phyloP scores from a whole-genome alignment of 2,888 invertebrate species.

The Aphrophora alni region DNA sequence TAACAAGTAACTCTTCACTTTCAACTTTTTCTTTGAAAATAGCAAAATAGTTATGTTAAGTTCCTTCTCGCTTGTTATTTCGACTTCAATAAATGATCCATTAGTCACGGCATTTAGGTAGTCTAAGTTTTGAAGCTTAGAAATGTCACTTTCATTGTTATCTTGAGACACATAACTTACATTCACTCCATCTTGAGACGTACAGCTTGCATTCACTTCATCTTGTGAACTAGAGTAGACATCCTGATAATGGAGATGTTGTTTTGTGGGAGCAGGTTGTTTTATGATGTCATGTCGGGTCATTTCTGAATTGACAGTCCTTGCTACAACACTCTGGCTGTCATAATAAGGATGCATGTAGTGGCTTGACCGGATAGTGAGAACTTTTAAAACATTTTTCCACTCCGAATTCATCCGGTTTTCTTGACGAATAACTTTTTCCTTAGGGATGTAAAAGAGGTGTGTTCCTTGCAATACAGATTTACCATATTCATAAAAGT shows the following conservation, averaged over 20 bases:
- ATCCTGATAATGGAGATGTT: conserved; percentile 15
- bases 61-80: conserved; percentile 4
- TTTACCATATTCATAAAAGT: conserved; percentile 17
- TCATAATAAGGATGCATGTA: conserved; percentile 16
- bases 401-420: conserved; percentile 10
- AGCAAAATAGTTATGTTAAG: neutral
- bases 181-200: neutral
- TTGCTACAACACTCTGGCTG: conserved; percentile 21
- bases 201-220: conserved; percentile 15
- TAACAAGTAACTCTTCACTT: no score
- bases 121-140: conserved; percentile 16
- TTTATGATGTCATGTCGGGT: conserved; percentile 13
- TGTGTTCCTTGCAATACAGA: conserved; percentile 21
- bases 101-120: conserved; percentile 14
- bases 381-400: conserved; percentile 15
- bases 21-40: no score
- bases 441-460: conserved; percentile 23
- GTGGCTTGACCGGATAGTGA: conserved; percentile 19
- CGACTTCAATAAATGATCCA: conserved; percentile 14
- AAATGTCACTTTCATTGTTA: conserved; percentile 16
- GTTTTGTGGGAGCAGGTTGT: neutral
- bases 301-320: conserved; percentile 16
- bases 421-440: conserved; percentile 18
- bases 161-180: neutral
- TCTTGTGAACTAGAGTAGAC: conserved; percentile 20